Conservation (phyloP, 2,113 vertebrate genomes). For the Nerophis ophidion region DNA sequence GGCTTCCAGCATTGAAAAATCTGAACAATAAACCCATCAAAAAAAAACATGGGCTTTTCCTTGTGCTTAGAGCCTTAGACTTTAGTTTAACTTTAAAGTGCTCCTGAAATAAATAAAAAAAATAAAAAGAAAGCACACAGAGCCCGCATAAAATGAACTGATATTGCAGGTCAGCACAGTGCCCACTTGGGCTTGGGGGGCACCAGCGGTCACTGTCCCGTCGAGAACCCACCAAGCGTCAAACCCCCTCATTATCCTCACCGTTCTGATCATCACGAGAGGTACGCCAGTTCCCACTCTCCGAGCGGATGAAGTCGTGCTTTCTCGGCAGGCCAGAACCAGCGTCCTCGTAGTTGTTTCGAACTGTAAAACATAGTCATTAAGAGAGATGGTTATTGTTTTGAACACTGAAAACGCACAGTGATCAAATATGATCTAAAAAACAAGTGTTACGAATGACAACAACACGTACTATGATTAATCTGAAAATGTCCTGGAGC, state of each 20-base stretch:
- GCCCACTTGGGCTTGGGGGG: slow-evolving; percentile 88
- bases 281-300: slow-evolving; percentile 94
- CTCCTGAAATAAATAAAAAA: background rate
- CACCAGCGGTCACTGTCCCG: slow-evolving; percentile 88
- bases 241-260: slow-evolving; percentile 89
- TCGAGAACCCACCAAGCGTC: slow-evolving; percentile 81
- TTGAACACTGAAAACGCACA: background rate
- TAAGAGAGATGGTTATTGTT: background rate
- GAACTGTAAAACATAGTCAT: slow-evolving; percentile 70
- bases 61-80: background rate
- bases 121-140: background rate
- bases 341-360: slow-evolving; percentile 88
- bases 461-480: slow-evolving; percentile 69
- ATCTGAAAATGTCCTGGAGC: slow-evolving; percentile 71
- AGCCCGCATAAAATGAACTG: background rate
- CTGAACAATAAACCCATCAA: too few species aligned
- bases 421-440: too few species aligned
- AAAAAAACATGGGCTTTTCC: too few species aligned
- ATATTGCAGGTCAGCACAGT: slow-evolving; percentile 14
- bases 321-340: slow-evolving; percentile 79
- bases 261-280: slow-evolving; percentile 92
- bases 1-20: too few species aligned
- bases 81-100: background rate
- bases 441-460: too few species aligned
- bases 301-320: slow-evolving; percentile 92